Conservation (phyloP, 2,888 invertebrate species). For the Adela reaumurella region DNA sequence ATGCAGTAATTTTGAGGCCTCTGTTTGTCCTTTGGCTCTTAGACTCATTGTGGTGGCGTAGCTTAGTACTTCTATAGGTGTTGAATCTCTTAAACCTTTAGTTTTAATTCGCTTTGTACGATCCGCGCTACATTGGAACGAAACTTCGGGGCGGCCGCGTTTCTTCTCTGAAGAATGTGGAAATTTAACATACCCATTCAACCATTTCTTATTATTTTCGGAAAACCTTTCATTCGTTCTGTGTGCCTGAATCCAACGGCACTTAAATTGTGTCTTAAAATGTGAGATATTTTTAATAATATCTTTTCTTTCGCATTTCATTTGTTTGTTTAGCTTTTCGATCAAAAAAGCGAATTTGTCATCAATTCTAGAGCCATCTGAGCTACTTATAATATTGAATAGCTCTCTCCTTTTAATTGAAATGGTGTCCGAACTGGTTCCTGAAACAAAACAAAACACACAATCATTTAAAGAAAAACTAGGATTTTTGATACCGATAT, state of each 20-base stretch:
- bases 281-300: constrained; percentile 1
- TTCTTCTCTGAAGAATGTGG: constrained; percentile 1
- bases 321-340: constrained; percentile 2
- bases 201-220: constrained; percentile 3
- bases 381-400: constrained; percentile 1
- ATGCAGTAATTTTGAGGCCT: constrained; percentile 11
- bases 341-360: constrained; percentile 1
- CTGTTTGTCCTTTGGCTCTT: constrained; percentile 10
- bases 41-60: constrained; percentile 13
- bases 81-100: constrained; percentile 9
- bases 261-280: constrained; percentile 3
- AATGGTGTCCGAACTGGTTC: constrained; percentile 2
- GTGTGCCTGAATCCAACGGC: background rate
- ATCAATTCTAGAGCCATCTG: constrained; percentile 1
- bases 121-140: constrained; percentile 8
- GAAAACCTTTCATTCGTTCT: constrained; percentile 3
- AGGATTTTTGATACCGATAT: too few species aligned
- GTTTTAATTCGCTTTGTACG: constrained; percentile 11
- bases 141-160: constrained; percentile 8
- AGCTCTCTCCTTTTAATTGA: constrained; percentile 2
- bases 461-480: background rate
- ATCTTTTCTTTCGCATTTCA: background rate
- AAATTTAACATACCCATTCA: constrained; percentile 2
- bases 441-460: constrained; percentile 4
- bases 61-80: constrained; percentile 7